Conservation (phyloP, 2,113 vertebrate species). For the Hemibagrus wyckioides region DNA sequence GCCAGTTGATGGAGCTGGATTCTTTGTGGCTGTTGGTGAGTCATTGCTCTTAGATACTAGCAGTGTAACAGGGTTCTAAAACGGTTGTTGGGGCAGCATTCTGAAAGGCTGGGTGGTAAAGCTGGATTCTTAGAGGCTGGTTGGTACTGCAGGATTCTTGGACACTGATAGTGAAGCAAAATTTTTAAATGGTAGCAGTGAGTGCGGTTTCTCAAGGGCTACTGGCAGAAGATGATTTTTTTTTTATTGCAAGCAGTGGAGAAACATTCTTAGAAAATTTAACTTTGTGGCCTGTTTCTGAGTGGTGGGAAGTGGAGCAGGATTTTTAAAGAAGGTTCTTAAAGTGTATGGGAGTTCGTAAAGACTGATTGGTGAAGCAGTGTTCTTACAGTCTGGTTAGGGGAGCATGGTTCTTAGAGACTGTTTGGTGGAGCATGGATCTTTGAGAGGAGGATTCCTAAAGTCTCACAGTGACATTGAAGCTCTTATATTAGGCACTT, state of each 20-base stretch:
- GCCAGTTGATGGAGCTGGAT: neutral
- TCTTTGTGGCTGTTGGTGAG: neutral
- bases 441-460: no score
- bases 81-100: neutral
- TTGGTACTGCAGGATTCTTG: neutral
- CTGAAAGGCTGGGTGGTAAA: neutral
- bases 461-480: no score
- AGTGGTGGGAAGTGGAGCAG: neutral
- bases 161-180: neutral
- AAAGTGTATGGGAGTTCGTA: neutral
- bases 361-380: neutral
- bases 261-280: neutral
- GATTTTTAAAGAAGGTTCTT: no score
- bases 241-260: neutral
- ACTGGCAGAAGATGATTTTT: neutral
- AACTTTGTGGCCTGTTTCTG: neutral
- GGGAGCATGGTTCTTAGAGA: neutral
- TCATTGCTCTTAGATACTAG: neutral
- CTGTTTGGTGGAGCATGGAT: neutral
- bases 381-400: neutral
- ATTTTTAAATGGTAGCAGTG: neutral
- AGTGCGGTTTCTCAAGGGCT: neutral
- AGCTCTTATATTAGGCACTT: no score
- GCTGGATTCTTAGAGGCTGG: neutral
- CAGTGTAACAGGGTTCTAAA: neutral